These are phyloP conservation scores for Zele albiditarsus DNA, from an alignment of 2,888 invertebrate genomes.

Conservation along the genomic window DNA sequence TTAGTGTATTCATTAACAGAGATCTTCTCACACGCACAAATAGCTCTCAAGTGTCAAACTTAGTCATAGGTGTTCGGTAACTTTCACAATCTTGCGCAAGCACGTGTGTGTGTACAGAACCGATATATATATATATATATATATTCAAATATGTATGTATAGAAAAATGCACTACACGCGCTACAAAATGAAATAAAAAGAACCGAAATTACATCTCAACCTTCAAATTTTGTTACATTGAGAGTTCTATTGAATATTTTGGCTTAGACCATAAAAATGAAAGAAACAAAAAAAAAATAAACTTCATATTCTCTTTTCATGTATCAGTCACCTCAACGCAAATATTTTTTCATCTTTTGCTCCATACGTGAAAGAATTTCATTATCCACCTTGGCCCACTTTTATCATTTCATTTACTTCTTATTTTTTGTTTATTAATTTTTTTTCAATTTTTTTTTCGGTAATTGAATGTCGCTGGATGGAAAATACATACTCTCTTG, in stretches of 20 bases:
- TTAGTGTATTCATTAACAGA: conserved; percentile 9
- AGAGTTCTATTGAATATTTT: not conserved
- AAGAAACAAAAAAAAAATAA: not conserved
- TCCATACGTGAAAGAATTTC: not conserved
- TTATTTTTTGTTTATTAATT: not conserved
- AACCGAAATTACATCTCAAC: not conserved
- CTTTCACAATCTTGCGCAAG: conserved; percentile 19
- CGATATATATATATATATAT: not conserved
- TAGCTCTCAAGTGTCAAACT: conserved; percentile 15
- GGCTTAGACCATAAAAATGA: not conserved
- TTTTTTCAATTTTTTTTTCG: not conserved
- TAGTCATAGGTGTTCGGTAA: conserved; percentile 9
- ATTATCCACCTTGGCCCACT: conserved; percentile 30
- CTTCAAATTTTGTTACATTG: not conserved
- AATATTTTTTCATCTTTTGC: not conserved
- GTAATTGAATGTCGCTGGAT: not conserved
- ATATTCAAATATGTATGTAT: not conserved
- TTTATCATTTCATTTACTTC: conserved; percentile 8
- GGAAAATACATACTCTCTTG: not conserved
- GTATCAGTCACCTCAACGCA: not conserved
- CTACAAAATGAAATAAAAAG: not conserved
- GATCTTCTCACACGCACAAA: not conserved
- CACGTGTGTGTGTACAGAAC: not conserved
- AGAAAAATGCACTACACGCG: not conserved
- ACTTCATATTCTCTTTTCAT: not conserved